phyloP scores from a whole-genome alignment of 2,888 invertebrate genomes.

The Acleris holmiana region DNA sequence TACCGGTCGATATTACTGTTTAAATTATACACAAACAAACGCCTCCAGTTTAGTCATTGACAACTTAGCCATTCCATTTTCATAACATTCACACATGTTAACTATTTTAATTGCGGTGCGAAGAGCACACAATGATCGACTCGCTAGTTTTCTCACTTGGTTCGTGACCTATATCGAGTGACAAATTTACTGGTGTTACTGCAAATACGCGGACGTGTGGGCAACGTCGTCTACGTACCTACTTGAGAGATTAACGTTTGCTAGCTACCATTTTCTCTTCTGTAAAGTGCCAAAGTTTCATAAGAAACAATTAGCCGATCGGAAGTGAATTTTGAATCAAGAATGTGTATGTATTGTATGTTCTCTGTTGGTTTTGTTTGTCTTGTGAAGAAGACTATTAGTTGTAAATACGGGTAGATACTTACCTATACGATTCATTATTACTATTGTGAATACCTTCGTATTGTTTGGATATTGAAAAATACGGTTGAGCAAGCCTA shows the following conservation, averaged over 20 bases:
- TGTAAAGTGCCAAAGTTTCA: neutral
- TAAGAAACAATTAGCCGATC: neutral
- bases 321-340: no score
- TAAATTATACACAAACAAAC: conserved; percentile 15
- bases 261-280: conserved; percentile 32
- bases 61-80: conserved; percentile 42
- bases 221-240: conserved; percentile 3
- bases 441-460: no score
- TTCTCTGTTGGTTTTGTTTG: no score
- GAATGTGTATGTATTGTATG: no score
- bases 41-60: conserved; percentile 25
- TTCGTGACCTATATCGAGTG: conserved; percentile 46
- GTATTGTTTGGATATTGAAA: no score
- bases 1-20: no score
- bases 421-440: no score
- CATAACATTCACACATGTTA: conserved; percentile 52
- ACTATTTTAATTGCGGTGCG: conserved; percentile 63
- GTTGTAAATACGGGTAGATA: no score
- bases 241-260: conserved; percentile 19
- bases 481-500: no score
- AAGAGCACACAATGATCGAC: conserved; percentile 62
- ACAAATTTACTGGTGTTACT: conserved; percentile 29
- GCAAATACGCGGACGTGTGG: conserved; percentile 30
- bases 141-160: conserved; percentile 63
- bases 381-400: no score